Percentiles rank a stretch among this genome's conserved stretches.
These are phyloP conservation scores for Dryobotodes eremita DNA, from an alignment of 2,888 invertebrate species.

Conservation along the genomic window DNA sequence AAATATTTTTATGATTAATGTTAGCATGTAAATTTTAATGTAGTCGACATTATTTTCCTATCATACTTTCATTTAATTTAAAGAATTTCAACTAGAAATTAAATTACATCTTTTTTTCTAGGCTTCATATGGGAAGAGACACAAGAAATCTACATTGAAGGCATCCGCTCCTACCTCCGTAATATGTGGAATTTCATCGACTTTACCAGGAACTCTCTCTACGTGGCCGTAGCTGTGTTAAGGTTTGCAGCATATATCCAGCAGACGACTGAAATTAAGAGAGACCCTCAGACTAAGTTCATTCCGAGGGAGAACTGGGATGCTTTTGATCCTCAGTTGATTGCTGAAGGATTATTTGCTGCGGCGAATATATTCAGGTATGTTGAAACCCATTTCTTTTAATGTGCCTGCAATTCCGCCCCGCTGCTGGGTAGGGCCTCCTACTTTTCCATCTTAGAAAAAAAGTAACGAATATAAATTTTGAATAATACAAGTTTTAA, in stretches of 20 bases:
- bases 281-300: conserved; percentile 93
- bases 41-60: background rate
- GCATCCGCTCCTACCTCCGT: conserved; percentile 95
- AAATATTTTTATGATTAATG: background rate
- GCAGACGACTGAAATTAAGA: conserved; percentile 93
- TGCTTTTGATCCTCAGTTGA: conserved; percentile 97
- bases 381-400: background rate
- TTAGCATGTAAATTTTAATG: background rate
- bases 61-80: background rate
- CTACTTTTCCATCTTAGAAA: too few relatives aligned
- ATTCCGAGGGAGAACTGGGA: conserved; percentile 97
- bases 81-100: background rate
- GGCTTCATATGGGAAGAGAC: conserved; percentile 98
- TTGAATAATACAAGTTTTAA: too few relatives aligned
- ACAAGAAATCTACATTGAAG: conserved; percentile 96
- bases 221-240: conserved; percentile 93
- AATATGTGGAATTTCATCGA: conserved; percentile 99
- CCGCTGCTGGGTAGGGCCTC: too few relatives aligned
- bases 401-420: background rate
- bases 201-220: conserved; percentile 97
- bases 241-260: conserved; percentile 94
- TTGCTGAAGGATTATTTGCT: conserved; percentile 98
- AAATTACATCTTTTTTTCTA: conserved; percentile 68
- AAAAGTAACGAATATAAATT: too few relatives aligned
- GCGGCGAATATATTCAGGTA: conserved; percentile 98